phyloP scores from a whole-genome alignment of 2,888 invertebrate species.

The Gonocerus acuteangulatus region DNA sequence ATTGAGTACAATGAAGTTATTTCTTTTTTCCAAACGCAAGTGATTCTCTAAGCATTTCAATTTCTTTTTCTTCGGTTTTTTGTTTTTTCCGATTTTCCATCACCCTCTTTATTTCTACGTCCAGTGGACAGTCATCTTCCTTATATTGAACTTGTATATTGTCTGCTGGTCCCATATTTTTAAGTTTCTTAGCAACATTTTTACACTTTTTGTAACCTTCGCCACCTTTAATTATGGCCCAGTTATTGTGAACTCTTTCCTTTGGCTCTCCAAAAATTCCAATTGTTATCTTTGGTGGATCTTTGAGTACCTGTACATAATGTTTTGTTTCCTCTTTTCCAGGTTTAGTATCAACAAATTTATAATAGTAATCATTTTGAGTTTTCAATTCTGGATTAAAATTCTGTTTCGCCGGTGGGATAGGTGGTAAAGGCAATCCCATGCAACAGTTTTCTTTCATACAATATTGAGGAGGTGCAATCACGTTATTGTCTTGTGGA shows the following conservation, averaged over 20 bases:
- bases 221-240: conserved; percentile 29
- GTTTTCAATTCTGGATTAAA: not conserved
- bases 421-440: conserved; percentile 31
- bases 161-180: conserved; percentile 19
- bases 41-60: not conserved
- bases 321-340: conserved; percentile 31
- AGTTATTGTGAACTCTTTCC: conserved; percentile 21
- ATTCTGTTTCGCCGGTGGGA: not conserved
- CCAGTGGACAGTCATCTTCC: conserved; percentile 22
- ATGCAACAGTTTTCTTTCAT: conserved; percentile 31
- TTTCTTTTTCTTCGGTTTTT: not conserved
- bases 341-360: conserved; percentile 24
- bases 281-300: conserved; percentile 12
- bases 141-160: conserved; percentile 23
- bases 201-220: conserved; percentile 30
- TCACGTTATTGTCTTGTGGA: conserved; percentile 1
- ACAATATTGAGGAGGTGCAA: conserved; percentile 29
- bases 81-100: conserved; percentile 13
- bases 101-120: conserved; percentile 21
- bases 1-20: too few species aligned
- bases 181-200: conserved; percentile 23
- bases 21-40: too few species aligned
- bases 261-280: conserved; percentile 1
- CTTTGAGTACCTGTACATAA: conserved; percentile 25
- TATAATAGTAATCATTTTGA: conserved; percentile 12